Evolutionary conservation across 2,888 invertebrate species (phyloP).

Genomic region (Drosophila putrida): DNA sequence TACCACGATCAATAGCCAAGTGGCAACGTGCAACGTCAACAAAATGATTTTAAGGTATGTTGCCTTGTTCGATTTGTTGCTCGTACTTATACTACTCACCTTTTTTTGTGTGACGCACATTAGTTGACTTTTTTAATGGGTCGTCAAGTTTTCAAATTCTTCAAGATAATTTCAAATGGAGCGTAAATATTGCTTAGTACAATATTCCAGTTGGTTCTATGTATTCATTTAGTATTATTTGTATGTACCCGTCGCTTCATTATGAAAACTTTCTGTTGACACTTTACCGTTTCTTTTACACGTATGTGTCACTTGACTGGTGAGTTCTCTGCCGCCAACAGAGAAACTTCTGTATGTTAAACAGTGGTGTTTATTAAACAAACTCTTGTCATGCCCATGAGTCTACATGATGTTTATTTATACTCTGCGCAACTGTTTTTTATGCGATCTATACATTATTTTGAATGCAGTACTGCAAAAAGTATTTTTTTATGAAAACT

Average conservation of each 20-base stretch:
- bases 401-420: background rate
- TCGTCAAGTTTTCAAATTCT: slow-evolving; percentile 41
- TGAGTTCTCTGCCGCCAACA: slow-evolving; percentile 55
- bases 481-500: too few species aligned
- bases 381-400: background rate
- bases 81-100: slow-evolving; percentile 34
- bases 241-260: slow-evolving; percentile 32
- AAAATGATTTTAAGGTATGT: slow-evolving; percentile 84
- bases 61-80: background rate
- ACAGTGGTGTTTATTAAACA: background rate
- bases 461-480: too few species aligned
- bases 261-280: slow-evolving; percentile 49
- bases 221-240: slow-evolving; percentile 49
- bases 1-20: slow-evolving; percentile 55
- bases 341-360: slow-evolving; percentile 40
- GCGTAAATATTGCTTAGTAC: slow-evolving; percentile 3
- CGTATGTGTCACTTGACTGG: slow-evolving; percentile 41
- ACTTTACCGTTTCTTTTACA: slow-evolving; percentile 45
- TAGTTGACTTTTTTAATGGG: slow-evolving; percentile 46
- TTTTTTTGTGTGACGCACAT: slow-evolving; percentile 40
- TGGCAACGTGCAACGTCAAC: slow-evolving; percentile 68
- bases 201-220: slow-evolving; percentile 21
- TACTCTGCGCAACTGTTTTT: background rate
- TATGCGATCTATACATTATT: background rate
- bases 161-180: slow-evolving; percentile 49